Conservation (phyloP, 2,113 vertebrate species). For the Gracilinanus agilis region DNA sequence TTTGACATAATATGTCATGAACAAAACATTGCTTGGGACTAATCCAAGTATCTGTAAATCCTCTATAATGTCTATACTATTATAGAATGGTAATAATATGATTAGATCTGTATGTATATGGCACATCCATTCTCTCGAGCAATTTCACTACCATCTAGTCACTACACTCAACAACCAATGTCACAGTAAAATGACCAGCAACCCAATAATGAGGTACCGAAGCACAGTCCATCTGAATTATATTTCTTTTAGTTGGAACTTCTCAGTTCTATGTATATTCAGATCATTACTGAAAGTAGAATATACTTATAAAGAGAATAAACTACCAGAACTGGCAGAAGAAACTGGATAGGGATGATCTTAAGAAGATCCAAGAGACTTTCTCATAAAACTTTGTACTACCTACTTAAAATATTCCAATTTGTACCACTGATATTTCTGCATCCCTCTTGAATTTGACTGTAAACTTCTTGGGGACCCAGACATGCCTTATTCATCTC, state of each 20-base stretch:
- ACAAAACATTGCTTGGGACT: slow-evolving; percentile 19
- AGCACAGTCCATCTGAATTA: background rate
- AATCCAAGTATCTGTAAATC: background rate
- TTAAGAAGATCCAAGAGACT: background rate
- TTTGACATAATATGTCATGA: background rate
- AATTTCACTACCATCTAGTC: background rate
- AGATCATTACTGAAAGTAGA: background rate
- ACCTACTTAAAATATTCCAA: no score
- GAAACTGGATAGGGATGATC: slow-evolving; percentile 24
- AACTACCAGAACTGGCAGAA: background rate
- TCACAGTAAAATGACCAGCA: background rate
- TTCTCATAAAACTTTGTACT: no score
- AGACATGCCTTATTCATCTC: no score
- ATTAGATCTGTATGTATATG: background rate
- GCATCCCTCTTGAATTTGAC: no score
- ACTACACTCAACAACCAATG: background rate
- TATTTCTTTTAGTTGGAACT: background rate
- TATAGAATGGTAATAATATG: background rate
- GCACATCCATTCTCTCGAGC: background rate
- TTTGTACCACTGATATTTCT: no score
- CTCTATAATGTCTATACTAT: background rate
- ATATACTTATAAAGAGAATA: background rate
- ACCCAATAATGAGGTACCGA: background rate
- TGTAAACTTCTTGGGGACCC: no score
- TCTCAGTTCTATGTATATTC: background rate